phyloP scores from a whole-genome alignment of 2,113 vertebrate genomes.

The Hassar affinis region DNA sequence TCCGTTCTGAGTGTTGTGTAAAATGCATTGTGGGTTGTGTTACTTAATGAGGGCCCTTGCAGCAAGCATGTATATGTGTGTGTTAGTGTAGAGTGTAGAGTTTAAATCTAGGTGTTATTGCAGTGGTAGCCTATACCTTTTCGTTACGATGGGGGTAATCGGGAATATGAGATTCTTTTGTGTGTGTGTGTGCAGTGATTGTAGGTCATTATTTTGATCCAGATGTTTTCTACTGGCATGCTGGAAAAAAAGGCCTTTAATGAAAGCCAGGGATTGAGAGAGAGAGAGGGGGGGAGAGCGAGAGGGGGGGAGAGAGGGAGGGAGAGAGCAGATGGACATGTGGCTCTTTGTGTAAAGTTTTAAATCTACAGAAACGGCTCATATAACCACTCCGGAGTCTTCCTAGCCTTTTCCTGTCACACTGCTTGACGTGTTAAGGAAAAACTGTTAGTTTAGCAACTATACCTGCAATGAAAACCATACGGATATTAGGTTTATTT shows the following conservation, averaged over 20 bases:
- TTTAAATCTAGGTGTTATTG: conserved; percentile 1
- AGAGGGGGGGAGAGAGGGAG: neutral
- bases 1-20: conserved; percentile 10
- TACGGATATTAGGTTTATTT: neutral
- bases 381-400: neutral
- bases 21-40: neutral
- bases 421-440: neutral
- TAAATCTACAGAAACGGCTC: neutral
- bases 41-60: conserved; percentile 5
- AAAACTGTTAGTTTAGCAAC: neutral
- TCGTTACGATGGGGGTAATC: neutral
- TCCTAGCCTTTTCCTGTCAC: neutral
- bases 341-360: conserved; percentile 10
- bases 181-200: neutral
- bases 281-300: neutral
- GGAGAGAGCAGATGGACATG: neutral
- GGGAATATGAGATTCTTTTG: neutral
- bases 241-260: conserved; percentile 13
- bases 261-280: conserved; percentile 17
- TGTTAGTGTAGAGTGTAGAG: neutral
- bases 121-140: neutral
- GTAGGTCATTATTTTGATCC: conserved; percentile 23
- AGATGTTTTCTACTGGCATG: conserved; percentile 39
- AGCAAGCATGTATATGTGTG: neutral
- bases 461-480: neutral